phyloP scores from a whole-genome alignment of 1,140 invertebrate genomes.

The Dendrolimus punctatus region DNA sequence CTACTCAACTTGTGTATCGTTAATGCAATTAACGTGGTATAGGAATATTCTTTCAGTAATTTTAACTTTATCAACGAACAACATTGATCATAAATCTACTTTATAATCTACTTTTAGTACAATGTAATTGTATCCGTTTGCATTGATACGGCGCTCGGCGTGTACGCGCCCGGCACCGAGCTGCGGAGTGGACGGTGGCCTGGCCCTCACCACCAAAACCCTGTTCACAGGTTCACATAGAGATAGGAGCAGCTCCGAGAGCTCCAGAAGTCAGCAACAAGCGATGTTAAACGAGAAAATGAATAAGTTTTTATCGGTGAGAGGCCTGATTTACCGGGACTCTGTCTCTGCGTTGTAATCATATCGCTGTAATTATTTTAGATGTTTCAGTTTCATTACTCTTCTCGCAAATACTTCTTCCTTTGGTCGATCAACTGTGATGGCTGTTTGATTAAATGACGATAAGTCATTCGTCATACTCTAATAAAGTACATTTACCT shows the following conservation, averaged over 20 bases:
- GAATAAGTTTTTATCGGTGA: conserved; percentile 95
- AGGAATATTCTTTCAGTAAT: too few relatives aligned
- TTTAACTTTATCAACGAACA: too few relatives aligned
- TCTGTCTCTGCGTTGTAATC: conserved; percentile 45
- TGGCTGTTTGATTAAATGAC: conserved; percentile 30
- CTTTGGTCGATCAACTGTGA: conserved; percentile 48
- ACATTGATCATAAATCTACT: too few relatives aligned
- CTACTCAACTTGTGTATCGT: too few relatives aligned
- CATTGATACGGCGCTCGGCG: conserved; percentile 16
- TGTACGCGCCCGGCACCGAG: conserved; percentile 44
- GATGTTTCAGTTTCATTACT: conserved; percentile 56
- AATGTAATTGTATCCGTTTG: conserved; percentile 8
- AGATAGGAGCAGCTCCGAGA: conserved; percentile 75
- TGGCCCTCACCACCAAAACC: conserved; percentile 31
- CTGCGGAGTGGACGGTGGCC: conserved; percentile 13
- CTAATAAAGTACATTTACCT: too few relatives aligned
- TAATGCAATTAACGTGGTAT: too few relatives aligned
- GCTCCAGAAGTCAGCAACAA: conserved; percentile 81
- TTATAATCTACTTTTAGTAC: too few relatives aligned
- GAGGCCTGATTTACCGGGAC: conserved; percentile 58
- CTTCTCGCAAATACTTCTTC: conserved; percentile 49
- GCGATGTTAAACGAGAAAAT: conserved; percentile 94
- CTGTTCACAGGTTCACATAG: conserved; percentile 62
- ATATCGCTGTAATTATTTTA: conserved; percentile 50
- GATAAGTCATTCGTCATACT: not conserved